These are phyloP conservation scores for Xylocampa areola DNA, from an alignment of 2,888 invertebrate genomes.

Conservation along the genomic window DNA sequence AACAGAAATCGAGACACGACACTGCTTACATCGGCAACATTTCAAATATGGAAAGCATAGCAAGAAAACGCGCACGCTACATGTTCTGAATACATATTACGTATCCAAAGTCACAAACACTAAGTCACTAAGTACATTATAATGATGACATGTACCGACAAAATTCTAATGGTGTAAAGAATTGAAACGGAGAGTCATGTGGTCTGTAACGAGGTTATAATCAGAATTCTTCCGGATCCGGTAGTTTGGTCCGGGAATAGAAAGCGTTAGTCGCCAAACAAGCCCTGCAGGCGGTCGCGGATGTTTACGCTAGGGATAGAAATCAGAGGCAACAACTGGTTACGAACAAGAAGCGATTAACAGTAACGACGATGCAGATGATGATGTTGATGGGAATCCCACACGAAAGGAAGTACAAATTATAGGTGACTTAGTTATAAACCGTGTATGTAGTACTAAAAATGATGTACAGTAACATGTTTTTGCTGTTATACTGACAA, in stretches of 20 bases:
- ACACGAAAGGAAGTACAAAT: slow-evolving; percentile 42
- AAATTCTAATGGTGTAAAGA: slow-evolving; percentile 52
- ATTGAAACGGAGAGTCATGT: slow-evolving; percentile 72
- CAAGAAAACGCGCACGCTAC: slow-evolving; percentile 37
- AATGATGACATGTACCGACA: slow-evolving; percentile 37
- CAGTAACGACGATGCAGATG: slow-evolving; percentile 45
- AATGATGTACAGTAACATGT: slow-evolving; percentile 12
- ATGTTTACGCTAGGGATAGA: slow-evolving; percentile 78
- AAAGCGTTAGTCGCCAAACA: slow-evolving; percentile 75
- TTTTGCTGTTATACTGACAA: slow-evolving; percentile 11
- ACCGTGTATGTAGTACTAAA: slow-evolving; percentile 9
- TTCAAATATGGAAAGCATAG: slow-evolving; percentile 39
- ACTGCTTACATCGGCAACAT: slow-evolving; percentile 37
- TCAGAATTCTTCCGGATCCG: slow-evolving; percentile 77
- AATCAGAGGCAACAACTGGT: slow-evolving; percentile 73
- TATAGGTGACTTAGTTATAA: slow-evolving; percentile 24
- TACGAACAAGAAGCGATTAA: slow-evolving; percentile 68
- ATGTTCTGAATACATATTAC: slow-evolving; percentile 33
- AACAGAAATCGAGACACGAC: slow-evolving; percentile 34
- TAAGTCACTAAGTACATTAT: slow-evolving; percentile 54
- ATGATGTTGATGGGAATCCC: slow-evolving; percentile 31
- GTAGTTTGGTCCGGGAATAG: slow-evolving; percentile 73
- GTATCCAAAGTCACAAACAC: slow-evolving; percentile 29
- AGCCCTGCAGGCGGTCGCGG: slow-evolving; percentile 74
- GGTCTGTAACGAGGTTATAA: slow-evolving; percentile 79